Evolutionary conservation across 2,888 invertebrate species (phyloP), one percentile per base, ranked within the genome.

Genomic region (Cryptus armator): DNA sequence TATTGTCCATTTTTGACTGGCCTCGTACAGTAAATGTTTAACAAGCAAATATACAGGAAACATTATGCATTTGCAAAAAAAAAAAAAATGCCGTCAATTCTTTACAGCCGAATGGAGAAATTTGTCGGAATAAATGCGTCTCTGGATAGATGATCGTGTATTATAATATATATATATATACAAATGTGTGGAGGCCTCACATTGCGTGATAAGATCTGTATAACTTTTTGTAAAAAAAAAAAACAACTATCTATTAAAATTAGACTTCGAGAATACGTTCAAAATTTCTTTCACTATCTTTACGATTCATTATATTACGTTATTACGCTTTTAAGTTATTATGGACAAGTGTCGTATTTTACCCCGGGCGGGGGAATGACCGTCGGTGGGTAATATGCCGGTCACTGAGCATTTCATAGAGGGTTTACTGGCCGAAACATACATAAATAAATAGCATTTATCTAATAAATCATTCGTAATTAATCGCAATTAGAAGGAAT

Each of bases 151-250:
- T 43, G 66, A 67, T 62, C 59, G 37, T 77, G 77, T 81, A 84
- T 79, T 44, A 67, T 85, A 80, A 62, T 76, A 77, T 66, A 66
- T 37, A 19, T 56, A 62, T 62, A 32, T 32, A 76, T 77, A 72
- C 67, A 80, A 68, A 78, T 48, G 46, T 74, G 53, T 85, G 70
- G 68, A 72, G 76, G 67, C 79, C 70, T 75, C 78, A 70, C 62
- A 62, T 68, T 71, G 71, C 37, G 67, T 44, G 53, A 62, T 76
- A 43, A 76, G 72, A 85, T 70, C 81, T 79, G 81, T 85, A 81
- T 71, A 82, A 79, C 82, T 79, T 85, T 85, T 82, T 85, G 85
- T 85, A 84, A 85, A 85, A 82, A 82, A n/a, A 84, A 16, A 43
- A 70, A 74, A 19, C 70, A 74, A 19, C 70, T 66, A 76, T 70